A percentile compares a stretch with the other conserved stretches of the same genome.
These are phyloP conservation scores for Stramonita haemastoma DNA, from an alignment of 2,888 invertebrate species.

Conservation along the genomic window DNA sequence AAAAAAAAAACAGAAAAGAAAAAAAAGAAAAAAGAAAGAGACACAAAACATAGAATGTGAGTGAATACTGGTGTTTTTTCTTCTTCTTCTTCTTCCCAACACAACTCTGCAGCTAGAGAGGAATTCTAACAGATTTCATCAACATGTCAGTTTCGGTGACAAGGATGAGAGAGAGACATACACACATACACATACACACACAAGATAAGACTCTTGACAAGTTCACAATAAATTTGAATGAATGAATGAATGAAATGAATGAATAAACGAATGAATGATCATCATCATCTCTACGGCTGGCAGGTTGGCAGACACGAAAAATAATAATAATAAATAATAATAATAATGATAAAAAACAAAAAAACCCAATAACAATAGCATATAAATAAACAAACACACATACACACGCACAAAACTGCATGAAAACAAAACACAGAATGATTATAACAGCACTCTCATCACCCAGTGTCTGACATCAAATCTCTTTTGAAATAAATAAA, in stretches of 20 bases:
- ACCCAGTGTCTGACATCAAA: too few relatives aligned
- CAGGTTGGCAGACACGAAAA: neutral
- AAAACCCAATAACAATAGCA: neutral
- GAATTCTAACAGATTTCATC: slow-evolving; percentile 27
- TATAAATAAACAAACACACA: too few relatives aligned
- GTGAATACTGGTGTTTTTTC: slow-evolving; percentile 26
- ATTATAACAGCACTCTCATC: too few relatives aligned
- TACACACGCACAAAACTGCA: neutral
- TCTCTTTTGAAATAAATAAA: neutral
- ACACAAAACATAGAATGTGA: slow-evolving; percentile 13
- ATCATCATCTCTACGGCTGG: neutral
- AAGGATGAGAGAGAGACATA: neutral
- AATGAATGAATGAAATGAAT: too few relatives aligned
- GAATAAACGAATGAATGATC: too few relatives aligned
- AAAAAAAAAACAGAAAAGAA: neutral
- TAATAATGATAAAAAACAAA: neutral
- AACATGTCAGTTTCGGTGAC: neutral
- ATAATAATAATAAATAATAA: neutral
- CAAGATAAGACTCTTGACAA: too few relatives aligned
- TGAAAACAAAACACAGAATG: neutral
- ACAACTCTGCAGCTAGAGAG: neutral
- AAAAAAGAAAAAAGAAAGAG: neutral
- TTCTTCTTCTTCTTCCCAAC: too few relatives aligned
- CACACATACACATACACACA: neutral
- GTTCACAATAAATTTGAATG: too few relatives aligned